Evolutionary conservation across 2,113 vertebrate species (phyloP).

Genomic region (Bubo bubo): DNA sequence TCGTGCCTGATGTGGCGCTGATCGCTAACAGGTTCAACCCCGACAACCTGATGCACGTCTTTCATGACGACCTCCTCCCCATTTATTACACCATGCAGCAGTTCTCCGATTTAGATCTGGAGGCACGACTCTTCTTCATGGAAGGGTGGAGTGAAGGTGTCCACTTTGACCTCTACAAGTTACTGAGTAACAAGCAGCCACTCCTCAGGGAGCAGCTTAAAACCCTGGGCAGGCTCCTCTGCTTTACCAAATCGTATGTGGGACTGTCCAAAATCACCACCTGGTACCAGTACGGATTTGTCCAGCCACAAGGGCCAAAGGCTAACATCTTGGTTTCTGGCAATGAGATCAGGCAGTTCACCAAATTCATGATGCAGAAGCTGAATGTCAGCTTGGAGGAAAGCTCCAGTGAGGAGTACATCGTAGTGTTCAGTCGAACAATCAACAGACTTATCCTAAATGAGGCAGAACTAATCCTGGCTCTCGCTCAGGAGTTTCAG

Average conservation of each 20-base stretch:
- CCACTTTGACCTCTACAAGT: slow-evolving; percentile 92
- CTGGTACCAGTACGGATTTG: slow-evolving; percentile 98
- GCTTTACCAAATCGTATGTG: slow-evolving; percentile 93
- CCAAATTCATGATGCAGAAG: slow-evolving; percentile 81
- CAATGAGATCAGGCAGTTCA: slow-evolving; percentile 92
- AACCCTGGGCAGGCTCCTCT: slow-evolving; percentile 91
- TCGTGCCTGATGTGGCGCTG: slow-evolving; percentile 92
- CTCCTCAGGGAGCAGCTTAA: slow-evolving; percentile 90
- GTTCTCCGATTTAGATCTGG: slow-evolving; percentile 86
- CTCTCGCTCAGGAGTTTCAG: slow-evolving; percentile 92
- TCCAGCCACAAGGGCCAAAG: slow-evolving; percentile 96
- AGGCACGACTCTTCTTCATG: slow-evolving; percentile 94
- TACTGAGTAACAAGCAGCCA: slow-evolving; percentile 92
- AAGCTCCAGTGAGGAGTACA: slow-evolving; percentile 81
- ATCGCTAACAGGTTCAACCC: slow-evolving; percentile 96
- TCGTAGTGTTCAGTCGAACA: slow-evolving; percentile 91
- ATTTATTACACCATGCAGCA: slow-evolving; percentile 95
- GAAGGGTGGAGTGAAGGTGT: slow-evolving; percentile 93
- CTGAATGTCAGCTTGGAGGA: slow-evolving; percentile 82
- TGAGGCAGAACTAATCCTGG: slow-evolving; percentile 92
- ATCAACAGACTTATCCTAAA: slow-evolving; percentile 93
- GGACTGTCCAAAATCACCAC: slow-evolving; percentile 96
- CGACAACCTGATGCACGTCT: slow-evolving; percentile 97
- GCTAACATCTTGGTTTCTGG: slow-evolving; percentile 96
- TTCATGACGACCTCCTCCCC: slow-evolving; percentile 95